Evolutionary conservation across 1,140 invertebrate genomes (phyloP).

Genomic region (Euwallacea similis): DNA sequence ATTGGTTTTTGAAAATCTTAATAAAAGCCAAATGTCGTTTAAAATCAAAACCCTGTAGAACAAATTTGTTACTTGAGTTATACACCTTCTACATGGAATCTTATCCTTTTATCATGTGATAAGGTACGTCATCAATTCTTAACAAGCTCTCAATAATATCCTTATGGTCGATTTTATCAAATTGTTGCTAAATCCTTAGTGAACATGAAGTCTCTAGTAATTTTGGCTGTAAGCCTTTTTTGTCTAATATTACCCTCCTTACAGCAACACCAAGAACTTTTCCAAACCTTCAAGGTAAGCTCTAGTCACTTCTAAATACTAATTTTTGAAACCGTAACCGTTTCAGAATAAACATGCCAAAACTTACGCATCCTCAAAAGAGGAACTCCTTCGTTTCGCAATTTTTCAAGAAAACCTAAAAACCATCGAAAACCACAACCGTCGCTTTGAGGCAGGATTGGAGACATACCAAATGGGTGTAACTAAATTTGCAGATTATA

Average conservation of each 20-base stretch:
- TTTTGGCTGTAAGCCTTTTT: background rate
- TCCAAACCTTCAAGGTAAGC: conserved; percentile 1
- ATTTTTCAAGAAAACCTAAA: conserved; percentile 31
- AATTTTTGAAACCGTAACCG: background rate
- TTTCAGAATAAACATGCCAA: conserved; percentile 22
- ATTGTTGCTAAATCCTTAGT: too few relatives aligned
- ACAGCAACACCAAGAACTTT: background rate
- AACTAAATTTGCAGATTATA: conserved; percentile 84
- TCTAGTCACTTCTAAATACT: background rate
- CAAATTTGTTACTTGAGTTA: too few relatives aligned
- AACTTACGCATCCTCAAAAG: conserved; percentile 6
- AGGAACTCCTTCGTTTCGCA: conserved; percentile 17
- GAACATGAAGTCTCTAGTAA: background rate
- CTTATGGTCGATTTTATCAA: too few relatives aligned
- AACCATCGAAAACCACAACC: conserved; percentile 41
- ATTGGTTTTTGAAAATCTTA: too few relatives aligned
- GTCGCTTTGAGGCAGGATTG: conserved; percentile 64
- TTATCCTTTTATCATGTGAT: too few relatives aligned
- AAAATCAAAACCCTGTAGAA: too few relatives aligned
- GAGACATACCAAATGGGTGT: conserved; percentile 67
- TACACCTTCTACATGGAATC: too few relatives aligned
- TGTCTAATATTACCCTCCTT: background rate
- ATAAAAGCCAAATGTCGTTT: too few relatives aligned
- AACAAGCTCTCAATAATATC: too few relatives aligned
- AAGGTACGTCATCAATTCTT: too few relatives aligned